phyloP scores from a whole-genome alignment of 2,113 vertebrate species.

The Limanda limanda region DNA sequence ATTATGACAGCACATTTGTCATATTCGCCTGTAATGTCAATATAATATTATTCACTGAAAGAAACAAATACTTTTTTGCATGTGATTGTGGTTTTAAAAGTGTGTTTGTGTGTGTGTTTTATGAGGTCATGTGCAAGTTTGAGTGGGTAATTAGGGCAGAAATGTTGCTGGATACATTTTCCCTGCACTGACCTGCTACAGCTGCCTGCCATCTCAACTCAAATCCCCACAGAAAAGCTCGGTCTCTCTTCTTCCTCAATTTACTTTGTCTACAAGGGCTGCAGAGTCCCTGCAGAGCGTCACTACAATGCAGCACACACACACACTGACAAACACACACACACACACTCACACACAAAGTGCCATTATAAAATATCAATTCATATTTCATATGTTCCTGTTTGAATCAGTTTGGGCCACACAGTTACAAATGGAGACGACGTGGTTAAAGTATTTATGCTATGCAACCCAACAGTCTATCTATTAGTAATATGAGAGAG shows the following conservation, averaged over 20 bases:
- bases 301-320: constrained; percentile 44
- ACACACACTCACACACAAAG: constrained; percentile 82
- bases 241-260: constrained; percentile 78
- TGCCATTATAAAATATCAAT: constrained; percentile 91
- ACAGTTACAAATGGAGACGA: constrained; percentile 90
- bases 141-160: constrained; percentile 80
- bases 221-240: constrained; percentile 67
- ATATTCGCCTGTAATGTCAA: neutral
- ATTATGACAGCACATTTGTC: neutral
- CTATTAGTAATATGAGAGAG: constrained; percentile 90
- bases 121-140: constrained; percentile 2
- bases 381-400: constrained; percentile 94
- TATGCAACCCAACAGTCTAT: constrained; percentile 89
- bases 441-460: constrained; percentile 93
- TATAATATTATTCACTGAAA: neutral
- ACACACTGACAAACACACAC: constrained; percentile 73
- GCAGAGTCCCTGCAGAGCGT: constrained; percentile 50
- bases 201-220: constrained; percentile 78
- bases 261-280: constrained; percentile 85
- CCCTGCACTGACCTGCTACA: constrained; percentile 73
- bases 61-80: neutral
- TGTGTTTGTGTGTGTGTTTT: neutral
- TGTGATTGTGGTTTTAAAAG: neutral
- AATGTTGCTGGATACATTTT: constrained; percentile 87
- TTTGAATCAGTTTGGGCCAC: constrained; percentile 83